phyloP scores from a whole-genome alignment of 2,797 vertebrate species.

The Epinephelus coioides region DNA sequence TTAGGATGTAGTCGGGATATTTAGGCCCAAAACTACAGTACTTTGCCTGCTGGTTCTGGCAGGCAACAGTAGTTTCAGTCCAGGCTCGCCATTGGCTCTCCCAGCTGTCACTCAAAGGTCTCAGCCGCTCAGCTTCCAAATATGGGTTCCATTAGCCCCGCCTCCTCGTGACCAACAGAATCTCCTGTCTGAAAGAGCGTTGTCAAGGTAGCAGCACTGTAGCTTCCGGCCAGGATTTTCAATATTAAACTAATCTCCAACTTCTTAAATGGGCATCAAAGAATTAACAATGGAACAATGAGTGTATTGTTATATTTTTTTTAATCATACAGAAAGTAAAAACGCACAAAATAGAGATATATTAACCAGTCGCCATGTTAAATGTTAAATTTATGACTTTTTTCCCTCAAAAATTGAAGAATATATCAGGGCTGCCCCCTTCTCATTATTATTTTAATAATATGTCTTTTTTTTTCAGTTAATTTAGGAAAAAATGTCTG shows the following conservation, averaged over 20 bases:
- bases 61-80: conserved; percentile 66
- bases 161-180: conserved; percentile 50
- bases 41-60: conserved; percentile 74
- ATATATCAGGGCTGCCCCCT: background rate
- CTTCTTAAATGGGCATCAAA: background rate
- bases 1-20: conserved; percentile 31
- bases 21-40: conserved; percentile 75
- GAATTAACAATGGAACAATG: background rate
- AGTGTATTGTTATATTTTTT: too few species aligned
- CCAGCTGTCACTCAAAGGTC: conserved; percentile 55
- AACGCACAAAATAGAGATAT: background rate
- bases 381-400: background rate
- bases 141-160: conserved; percentile 52
- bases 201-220: background rate
- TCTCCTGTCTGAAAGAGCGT: conserved; percentile 18
- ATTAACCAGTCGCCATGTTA: background rate
- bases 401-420: background rate
- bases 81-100: conserved; percentile 53
- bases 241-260: conserved; percentile 34
- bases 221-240: conserved; percentile 60
- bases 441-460: too few species aligned
- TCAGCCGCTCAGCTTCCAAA: conserved; percentile 67
- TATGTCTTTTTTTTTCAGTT: too few species aligned
- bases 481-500: too few species aligned
- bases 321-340: background rate